Percentiles rank a stretch among this genome's conserved stretches.
phyloP scores from a whole-genome alignment of 2,797 vertebrate genomes.

The Halcyon leucocephala region DNA sequence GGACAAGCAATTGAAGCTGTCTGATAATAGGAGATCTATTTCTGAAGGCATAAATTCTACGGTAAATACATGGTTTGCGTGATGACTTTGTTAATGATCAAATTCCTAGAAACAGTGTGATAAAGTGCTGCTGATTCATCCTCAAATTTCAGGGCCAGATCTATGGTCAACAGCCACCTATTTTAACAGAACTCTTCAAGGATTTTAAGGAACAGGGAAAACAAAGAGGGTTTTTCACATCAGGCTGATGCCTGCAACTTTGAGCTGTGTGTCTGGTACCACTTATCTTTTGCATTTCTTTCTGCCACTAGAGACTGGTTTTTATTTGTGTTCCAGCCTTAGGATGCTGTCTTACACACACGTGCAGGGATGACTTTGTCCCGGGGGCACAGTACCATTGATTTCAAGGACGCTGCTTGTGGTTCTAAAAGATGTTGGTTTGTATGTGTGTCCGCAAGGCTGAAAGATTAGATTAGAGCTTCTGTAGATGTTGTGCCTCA shows the following conservation, averaged over 20 bases:
- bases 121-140: background rate
- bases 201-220: background rate
- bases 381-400: background rate
- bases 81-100: background rate
- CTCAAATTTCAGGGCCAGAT: background rate
- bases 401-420: background rate
- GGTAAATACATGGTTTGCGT: background rate
- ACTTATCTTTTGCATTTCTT: background rate
- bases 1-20: background rate
- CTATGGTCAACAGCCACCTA: background rate
- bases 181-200: background rate
- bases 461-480: background rate
- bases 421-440: background rate
- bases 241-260: background rate
- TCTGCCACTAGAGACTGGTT: background rate
- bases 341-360: background rate
- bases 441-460: background rate
- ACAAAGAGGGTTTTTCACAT: fast-evolving
- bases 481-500: background rate
- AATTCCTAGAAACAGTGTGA: background rate
- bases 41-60: background rate
- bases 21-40: background rate
- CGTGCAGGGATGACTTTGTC: background rate
- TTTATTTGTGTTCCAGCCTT: background rate
- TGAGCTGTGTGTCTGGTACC: fast-evolving